These are phyloP conservation scores for Danio choprae DNA, from an alignment of 2,797 vertebrate species.

Conservation along the genomic window DNA sequence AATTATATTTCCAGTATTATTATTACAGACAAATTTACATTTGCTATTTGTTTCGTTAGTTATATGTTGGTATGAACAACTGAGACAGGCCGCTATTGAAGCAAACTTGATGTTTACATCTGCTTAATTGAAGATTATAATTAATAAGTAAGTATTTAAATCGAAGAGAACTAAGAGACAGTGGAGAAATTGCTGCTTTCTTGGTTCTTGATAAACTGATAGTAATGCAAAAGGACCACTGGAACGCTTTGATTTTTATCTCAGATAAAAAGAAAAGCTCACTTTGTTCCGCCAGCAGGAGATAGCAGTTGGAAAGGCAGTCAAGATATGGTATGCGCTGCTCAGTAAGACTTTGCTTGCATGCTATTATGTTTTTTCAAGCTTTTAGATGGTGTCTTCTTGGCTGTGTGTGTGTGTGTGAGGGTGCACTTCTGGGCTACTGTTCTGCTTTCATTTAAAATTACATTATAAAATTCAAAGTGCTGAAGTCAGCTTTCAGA, in stretches of 20 bases:
- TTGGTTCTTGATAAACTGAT: conserved; percentile 26
- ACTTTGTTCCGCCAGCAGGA: conserved; percentile 18
- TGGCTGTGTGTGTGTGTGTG: background rate
- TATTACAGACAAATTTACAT: too few species aligned
- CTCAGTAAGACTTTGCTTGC: background rate
- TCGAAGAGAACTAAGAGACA: conserved; percentile 1
- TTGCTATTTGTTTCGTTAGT: background rate
- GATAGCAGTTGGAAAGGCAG: conserved; percentile 16
- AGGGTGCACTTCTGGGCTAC: background rate
- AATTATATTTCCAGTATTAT: too few species aligned
- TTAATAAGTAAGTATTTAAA: background rate
- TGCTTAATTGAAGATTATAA: background rate
- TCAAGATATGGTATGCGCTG: conserved; percentile 1
- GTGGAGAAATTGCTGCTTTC: background rate
- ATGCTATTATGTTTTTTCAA: background rate
- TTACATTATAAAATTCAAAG: conserved; percentile 16
- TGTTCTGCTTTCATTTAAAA: conserved; percentile 17
- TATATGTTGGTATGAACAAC: background rate
- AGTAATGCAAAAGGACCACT: conserved; percentile 8
- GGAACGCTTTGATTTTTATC: conserved; percentile 28
- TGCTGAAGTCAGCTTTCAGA: conserved; percentile 15
- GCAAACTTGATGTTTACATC: background rate
- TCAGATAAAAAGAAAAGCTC: background rate
- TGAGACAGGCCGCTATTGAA: conserved; percentile 12
- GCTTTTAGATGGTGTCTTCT: background rate